Evolutionary conservation across 2,797 vertebrate species (phyloP), one percentile per base, ranked within the genome.

Genomic region (Cheirogaleus major): DNA sequence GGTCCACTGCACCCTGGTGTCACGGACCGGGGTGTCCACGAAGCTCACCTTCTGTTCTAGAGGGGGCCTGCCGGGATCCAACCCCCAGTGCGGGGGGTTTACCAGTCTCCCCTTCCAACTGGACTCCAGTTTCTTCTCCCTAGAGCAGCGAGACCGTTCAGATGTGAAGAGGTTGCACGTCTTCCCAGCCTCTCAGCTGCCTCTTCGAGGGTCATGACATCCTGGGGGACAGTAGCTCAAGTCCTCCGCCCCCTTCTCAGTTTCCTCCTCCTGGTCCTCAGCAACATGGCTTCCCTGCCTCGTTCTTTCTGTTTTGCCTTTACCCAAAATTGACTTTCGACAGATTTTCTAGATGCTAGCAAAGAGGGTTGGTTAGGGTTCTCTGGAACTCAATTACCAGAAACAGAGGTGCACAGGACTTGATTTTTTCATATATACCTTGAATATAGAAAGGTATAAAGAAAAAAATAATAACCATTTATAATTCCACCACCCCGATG

Each of bases 101-200:
- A 55, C n/a, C 13, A 3, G 22, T 78, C 48, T 23, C 48, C 6
- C 20, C 32, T 38, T 79, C 55, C 76, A 79, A 10, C 22, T 38
- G n/a, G 50, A 55, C 50, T 78, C 32, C 12, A 25, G 20, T 23
- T 35, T 35, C 32, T 73, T 52, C 14, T 79, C n/a, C 1, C 48
- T 23, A 3, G 13, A 14, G 32, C 48, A 10, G 25, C 7, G 25
- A 30, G 70, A 4, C 32, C 17, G 17, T 17, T 48, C 18, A 11
- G 17, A 18, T 48, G 50, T 18, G 17, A 17, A 52, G 50, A 52
- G 6, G 1, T 2, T 5, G 13, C n/a, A 3, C 0, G 1, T 0
- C 22, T 25, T 55, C 50, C 12, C 76, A 17, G 2, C 22, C 13
- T 55, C n/a, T 38, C 27, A 25, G 22, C n/a, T 25, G 1, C n/a